Conservation (phyloP, 2,113 vertebrate genomes). For the Entosphenus tridentatus region DNA sequence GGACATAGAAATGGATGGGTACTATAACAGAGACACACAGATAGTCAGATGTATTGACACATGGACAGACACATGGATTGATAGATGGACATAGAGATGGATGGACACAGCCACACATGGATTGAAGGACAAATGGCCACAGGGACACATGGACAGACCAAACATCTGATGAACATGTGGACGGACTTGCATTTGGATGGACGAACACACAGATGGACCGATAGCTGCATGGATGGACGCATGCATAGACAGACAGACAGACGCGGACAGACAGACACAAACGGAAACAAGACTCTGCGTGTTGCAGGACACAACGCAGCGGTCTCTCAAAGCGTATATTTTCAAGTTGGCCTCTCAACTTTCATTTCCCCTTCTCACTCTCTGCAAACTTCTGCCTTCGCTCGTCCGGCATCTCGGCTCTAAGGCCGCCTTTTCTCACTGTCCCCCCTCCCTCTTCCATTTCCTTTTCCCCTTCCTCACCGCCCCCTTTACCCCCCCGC, state of each 20-base stretch:
- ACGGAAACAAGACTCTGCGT: background rate
- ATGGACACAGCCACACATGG: background rate
- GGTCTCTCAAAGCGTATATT: no score
- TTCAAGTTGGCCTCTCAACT: no score
- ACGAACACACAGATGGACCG: background rate
- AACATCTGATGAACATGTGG: background rate
- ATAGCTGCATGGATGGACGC: background rate
- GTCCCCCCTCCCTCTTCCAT: conserved; percentile 3
- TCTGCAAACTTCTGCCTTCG: no score
- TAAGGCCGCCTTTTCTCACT: background rate
- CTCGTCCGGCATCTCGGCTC: no score
- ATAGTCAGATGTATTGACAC: background rate
- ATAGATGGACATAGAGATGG: background rate
- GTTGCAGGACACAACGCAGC: no score
- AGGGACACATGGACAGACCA: background rate
- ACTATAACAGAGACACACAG: background rate
- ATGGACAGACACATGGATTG: background rate
- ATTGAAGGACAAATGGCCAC: background rate
- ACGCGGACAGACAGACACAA: background rate
- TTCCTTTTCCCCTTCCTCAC: background rate
- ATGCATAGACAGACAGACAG: background rate
- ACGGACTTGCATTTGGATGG: background rate
- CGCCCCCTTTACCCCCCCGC: background rate
- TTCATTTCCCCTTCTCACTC: no score
- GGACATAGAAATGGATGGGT: background rate